Evolutionary conservation across 2,113 vertebrate species (phyloP).

Genomic region (Calyptommatus sinebrachiatus): DNA sequence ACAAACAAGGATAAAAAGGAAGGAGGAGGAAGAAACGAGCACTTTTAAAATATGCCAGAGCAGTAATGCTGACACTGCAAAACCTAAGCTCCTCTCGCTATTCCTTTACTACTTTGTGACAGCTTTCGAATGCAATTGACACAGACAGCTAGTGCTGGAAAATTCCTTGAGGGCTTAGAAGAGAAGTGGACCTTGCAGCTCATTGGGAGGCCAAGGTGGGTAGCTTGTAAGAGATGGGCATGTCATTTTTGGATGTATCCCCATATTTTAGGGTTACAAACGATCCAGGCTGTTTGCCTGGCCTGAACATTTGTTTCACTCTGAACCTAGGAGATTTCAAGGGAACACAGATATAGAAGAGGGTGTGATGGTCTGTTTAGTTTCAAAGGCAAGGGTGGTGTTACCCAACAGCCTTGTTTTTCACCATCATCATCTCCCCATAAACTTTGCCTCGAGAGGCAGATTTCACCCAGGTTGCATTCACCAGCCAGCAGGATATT

Average conservation of each 20-base stretch:
- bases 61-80: slow-evolving; percentile 7
- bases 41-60: slow-evolving; percentile 16
- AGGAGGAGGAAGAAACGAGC: background rate
- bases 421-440: background rate
- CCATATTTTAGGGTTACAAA: slow-evolving; percentile 6
- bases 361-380: slow-evolving; percentile 22
- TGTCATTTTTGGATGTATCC: slow-evolving; percentile 9
- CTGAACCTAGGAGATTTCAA: slow-evolving; percentile 38
- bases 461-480: background rate
- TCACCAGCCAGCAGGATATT: background rate
- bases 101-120: slow-evolving; percentile 6
- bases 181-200: background rate
- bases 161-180: background rate
- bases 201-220: slow-evolving; percentile 3
- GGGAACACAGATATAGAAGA: fast-evolving
- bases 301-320: slow-evolving; percentile 49
- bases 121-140: slow-evolving; percentile 16
- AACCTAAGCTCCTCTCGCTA: fast-evolving
- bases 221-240: background rate
- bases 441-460: background rate
- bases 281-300: background rate
- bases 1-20: background rate
- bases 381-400: slow-evolving; percentile 5
- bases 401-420: slow-evolving; percentile 14
- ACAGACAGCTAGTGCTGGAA: slow-evolving; percentile 3